Conservation (phyloP, 1,140 invertebrate species). For the Drosophila simulans region DNA sequence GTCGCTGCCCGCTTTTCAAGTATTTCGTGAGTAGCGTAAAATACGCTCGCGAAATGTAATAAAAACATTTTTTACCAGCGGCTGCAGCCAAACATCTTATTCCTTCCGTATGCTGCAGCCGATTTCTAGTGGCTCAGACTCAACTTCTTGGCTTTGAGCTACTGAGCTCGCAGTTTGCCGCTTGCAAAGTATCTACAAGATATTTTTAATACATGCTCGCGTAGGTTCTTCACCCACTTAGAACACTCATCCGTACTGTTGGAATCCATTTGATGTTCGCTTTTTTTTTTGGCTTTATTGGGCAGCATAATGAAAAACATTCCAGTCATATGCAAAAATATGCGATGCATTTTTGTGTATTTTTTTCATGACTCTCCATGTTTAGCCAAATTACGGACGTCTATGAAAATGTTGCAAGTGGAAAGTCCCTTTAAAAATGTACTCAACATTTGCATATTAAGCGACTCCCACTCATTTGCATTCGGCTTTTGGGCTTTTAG, state of each 20-base stretch:
- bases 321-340: slow-evolving; percentile 62
- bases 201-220: slow-evolving; percentile 81
- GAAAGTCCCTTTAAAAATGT: slow-evolving; percentile 62
- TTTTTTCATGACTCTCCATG: slow-evolving; percentile 31
- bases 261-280: slow-evolving; percentile 68
- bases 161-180: slow-evolving; percentile 34
- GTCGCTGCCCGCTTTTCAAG: slow-evolving; percentile 65
- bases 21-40: slow-evolving; percentile 80
- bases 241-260: slow-evolving; percentile 34
- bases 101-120: slow-evolving; percentile 59
- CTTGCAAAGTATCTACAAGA: slow-evolving; percentile 72
- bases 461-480: slow-evolving; percentile 61
- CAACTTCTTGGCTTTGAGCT: slow-evolving; percentile 52
- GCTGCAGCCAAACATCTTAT: slow-evolving; percentile 70
- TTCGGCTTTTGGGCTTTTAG: slow-evolving; percentile 20
- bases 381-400: slow-evolving; percentile 36
- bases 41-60: slow-evolving; percentile 81
- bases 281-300: slow-evolving; percentile 53
- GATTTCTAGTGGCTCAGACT: slow-evolving; percentile 64
- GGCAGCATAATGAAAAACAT: slow-evolving; percentile 70
- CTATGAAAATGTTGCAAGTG: slow-evolving; percentile 22
- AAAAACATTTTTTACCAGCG: slow-evolving; percentile 77
- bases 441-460: slow-evolving; percentile 64
- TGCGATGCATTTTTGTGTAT: slow-evolving; percentile 60
- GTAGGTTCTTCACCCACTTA: slow-evolving; percentile 31